phyloP scores from a whole-genome alignment of 2,888 invertebrate species.

The Ectemnius cavifrons region DNA sequence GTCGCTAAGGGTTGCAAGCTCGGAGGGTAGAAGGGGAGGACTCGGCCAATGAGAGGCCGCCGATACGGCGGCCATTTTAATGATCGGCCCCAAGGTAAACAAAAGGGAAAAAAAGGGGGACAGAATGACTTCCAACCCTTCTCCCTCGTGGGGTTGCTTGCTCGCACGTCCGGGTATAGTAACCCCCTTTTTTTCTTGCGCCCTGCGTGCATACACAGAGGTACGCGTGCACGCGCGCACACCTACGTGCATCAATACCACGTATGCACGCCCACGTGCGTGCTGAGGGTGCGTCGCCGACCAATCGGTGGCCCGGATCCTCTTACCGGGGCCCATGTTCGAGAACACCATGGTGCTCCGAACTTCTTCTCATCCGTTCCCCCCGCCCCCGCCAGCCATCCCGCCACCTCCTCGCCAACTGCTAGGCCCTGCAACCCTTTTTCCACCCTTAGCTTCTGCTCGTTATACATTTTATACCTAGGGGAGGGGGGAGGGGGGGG shows the following conservation, averaged over 20 bases:
- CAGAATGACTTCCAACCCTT: constrained; percentile 74
- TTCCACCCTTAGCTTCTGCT: constrained; percentile 41
- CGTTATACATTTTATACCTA: constrained; percentile 63
- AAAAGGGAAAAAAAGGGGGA: constrained; percentile 71
- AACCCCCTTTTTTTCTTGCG: constrained; percentile 62
- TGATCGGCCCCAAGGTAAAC: constrained; percentile 77
- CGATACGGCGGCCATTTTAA: constrained; percentile 78
- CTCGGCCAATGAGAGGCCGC: constrained; percentile 74
- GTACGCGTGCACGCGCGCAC: constrained; percentile 46
- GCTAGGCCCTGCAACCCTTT: constrained; percentile 22
- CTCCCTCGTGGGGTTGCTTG: constrained; percentile 50
- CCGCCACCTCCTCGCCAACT: constrained; percentile 20
- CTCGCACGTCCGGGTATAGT: constrained; percentile 55
- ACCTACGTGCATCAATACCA: constrained; percentile 52
- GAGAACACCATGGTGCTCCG: constrained; percentile 55
- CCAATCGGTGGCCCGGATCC: constrained; percentile 73
- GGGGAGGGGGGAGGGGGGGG: constrained; percentile 21
- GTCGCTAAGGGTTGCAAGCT: constrained; percentile 39
- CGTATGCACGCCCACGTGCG: constrained; percentile 73
- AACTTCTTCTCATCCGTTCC: constrained; percentile 49
- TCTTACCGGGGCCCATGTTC: constrained; percentile 55
- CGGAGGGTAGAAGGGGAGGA: constrained; percentile 60
- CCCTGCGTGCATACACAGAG: constrained; percentile 29
- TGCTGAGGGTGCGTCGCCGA: constrained; percentile 70
- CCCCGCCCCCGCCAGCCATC: constrained; percentile 18